Percentiles rank a stretch among this genome's conserved stretches.
phyloP scores from a whole-genome alignment of 1,140 invertebrate genomes.

The Drosophila baimaii region DNA sequence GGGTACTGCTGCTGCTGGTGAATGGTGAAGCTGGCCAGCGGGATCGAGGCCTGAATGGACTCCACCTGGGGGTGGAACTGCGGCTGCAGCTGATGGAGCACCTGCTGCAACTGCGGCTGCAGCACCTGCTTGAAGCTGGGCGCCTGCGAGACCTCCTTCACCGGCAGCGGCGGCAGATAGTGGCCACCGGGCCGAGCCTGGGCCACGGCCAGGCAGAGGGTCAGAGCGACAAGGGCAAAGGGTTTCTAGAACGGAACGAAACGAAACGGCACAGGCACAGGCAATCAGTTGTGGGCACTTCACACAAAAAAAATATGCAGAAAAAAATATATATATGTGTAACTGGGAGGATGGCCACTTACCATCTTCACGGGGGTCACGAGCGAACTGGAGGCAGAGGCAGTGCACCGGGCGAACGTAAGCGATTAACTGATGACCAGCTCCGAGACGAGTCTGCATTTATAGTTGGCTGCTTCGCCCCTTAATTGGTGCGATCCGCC shows the following conservation, averaged over 20 bases:
- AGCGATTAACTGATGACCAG: conserved; percentile 67
- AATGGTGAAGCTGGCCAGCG: conserved; percentile 65
- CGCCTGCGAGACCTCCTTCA: conserved; percentile 44
- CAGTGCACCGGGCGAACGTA: conserved; percentile 70
- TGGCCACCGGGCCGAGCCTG: conserved; percentile 45
- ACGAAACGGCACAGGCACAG: not conserved
- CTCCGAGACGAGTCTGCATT: conserved; percentile 48
- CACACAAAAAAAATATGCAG: not conserved
- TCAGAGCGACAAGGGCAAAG: conserved; percentile 39
- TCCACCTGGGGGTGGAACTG: conserved; percentile 52
- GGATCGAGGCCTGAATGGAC: conserved; percentile 62
- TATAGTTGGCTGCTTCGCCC: conserved; percentile 50
- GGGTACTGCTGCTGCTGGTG: conserved; percentile 46
- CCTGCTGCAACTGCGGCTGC: conserved; percentile 33
- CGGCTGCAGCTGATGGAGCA: conserved; percentile 34
- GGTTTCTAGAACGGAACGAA: conserved; percentile 49
- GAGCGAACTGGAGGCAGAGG: conserved; percentile 37
- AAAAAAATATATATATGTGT: too few relatives aligned
- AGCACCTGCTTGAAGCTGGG: conserved; percentile 40
- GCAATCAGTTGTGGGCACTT: too few relatives aligned
- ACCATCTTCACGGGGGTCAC: conserved; percentile 69
- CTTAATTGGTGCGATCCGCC: conserved; percentile 48
- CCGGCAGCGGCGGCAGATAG: conserved; percentile 55
- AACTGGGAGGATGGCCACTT: too few relatives aligned
- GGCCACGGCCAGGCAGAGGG: conserved; percentile 40